These are phyloP conservation scores for Catharus fuscescens DNA, from an alignment of 2,113 vertebrate species.

Conservation along the genomic window DNA sequence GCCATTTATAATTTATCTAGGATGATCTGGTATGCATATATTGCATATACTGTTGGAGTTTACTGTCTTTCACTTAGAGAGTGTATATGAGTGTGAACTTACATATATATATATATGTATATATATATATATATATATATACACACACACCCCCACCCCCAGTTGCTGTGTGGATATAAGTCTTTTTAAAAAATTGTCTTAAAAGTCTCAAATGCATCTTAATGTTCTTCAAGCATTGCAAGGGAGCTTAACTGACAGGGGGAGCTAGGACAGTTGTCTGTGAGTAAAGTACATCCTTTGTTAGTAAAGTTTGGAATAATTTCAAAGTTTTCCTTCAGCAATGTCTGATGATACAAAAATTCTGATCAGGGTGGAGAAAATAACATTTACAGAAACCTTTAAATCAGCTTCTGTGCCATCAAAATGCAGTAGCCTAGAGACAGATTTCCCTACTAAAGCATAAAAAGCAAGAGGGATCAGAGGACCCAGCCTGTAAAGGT, in stretches of 20 bases:
- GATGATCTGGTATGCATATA: background rate
- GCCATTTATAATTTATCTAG: background rate
- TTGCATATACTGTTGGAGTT: background rate
- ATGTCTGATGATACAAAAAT: background rate
- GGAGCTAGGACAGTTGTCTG: background rate
- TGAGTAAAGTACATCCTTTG: background rate
- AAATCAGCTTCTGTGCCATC: background rate
- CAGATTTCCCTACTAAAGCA: background rate
- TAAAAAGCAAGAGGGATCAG: background rate
- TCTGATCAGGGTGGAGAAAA: background rate
- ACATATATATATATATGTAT: background rate
- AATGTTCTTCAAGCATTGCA: background rate
- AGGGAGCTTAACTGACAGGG: background rate
- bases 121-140: background rate
- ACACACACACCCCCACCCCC: rapidly evolving
- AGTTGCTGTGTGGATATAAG: background rate
- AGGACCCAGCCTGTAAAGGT: background rate
- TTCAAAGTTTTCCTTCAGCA: background rate
- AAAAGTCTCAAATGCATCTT: background rate
- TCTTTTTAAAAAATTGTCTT: background rate
- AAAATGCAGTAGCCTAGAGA: background rate
- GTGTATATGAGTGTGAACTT: background rate
- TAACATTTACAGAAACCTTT: background rate
- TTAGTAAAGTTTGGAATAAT: background rate
- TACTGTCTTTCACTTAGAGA: background rate